Percentiles rank a stretch among this genome's conserved stretches.
Conservation (phyloP, 2,888 invertebrate species). For the Rapana venosa region DNA sequence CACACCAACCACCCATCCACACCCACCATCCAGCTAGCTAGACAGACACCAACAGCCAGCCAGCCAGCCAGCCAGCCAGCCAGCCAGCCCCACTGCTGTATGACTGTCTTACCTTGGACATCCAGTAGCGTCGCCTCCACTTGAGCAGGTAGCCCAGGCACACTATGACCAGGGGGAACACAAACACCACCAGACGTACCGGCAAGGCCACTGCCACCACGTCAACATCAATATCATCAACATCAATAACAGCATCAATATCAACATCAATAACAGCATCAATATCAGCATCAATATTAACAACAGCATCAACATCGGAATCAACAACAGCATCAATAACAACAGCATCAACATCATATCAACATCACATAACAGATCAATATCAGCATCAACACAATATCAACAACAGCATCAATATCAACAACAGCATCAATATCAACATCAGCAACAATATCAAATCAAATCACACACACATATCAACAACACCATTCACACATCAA, state of each 20-base stretch:
- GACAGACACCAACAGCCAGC: not conserved
- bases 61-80: not conserved
- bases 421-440: not conserved
- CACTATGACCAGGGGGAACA: slow-evolving; percentile 67
- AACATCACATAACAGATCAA: too few species aligned
- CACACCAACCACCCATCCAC: too few species aligned
- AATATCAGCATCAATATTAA: not conserved
- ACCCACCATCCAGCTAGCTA: not conserved
- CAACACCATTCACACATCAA: too few species aligned
- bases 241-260: not conserved
- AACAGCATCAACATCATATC: too few species aligned
- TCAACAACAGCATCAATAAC: not conserved
- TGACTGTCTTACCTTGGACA: slow-evolving; percentile 50
- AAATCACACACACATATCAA: too few species aligned
- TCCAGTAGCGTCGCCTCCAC: slow-evolving; percentile 61
- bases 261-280: not conserved
- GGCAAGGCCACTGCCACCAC: slow-evolving; percentile 66
- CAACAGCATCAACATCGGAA: not conserved
- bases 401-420: not conserved
- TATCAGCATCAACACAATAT: not conserved
- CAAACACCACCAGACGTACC: slow-evolving; percentile 68
- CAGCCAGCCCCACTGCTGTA: not conserved
- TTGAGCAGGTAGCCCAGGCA: slow-evolving; percentile 64
- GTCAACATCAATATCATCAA: too few species aligned
- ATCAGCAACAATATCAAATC: not conserved